Evolutionary conservation across 64 coral and sea anemone genomes (phyloP).

Genomic region (Dendronephthya gigantea): DNA sequence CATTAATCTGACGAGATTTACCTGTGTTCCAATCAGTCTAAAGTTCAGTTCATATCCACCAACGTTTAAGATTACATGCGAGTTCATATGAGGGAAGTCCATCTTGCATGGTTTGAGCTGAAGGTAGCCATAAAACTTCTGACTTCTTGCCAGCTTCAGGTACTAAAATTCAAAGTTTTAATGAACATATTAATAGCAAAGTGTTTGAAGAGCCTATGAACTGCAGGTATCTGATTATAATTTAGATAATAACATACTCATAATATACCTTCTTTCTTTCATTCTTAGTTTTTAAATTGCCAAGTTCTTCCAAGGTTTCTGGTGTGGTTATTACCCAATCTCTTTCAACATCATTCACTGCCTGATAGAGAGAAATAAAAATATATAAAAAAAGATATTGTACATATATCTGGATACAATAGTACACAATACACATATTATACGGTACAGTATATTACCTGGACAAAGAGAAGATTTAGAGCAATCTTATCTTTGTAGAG

Average conservation of each 20-base stretch:
- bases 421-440: too few relatives aligned
- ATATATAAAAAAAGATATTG: too few relatives aligned
- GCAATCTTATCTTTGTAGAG: conserved; percentile 60
- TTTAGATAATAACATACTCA: not conserved
- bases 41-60: conserved; percentile 81
- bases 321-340: conserved; percentile 68
- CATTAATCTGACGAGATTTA: conserved; percentile 34
- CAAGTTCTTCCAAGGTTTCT: conserved; percentile 63
- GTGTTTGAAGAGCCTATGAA: too few relatives aligned
- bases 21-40: conserved; percentile 76
- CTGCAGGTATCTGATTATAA: not conserved
- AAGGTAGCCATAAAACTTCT: conserved; percentile 82
- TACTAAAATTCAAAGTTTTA: too few relatives aligned
- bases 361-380: conserved; percentile 16
- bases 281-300: conserved; percentile 55
- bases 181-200: too few relatives aligned
- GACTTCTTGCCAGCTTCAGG: conserved; percentile 53
- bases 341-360: conserved; percentile 85
- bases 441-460: too few relatives aligned
- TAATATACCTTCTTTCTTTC: conserved; percentile 32
- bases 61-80: conserved; percentile 64
- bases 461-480: conserved; percentile 88
- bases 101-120: conserved; percentile 82
- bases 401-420: too few relatives aligned
- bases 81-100: conserved; percentile 71